Evolutionary conservation across 92 coral and sea anemone genomes (phyloP), one percentile per base, ranked within the genome.

Genomic region (Palythoa grandiflora): DNA sequence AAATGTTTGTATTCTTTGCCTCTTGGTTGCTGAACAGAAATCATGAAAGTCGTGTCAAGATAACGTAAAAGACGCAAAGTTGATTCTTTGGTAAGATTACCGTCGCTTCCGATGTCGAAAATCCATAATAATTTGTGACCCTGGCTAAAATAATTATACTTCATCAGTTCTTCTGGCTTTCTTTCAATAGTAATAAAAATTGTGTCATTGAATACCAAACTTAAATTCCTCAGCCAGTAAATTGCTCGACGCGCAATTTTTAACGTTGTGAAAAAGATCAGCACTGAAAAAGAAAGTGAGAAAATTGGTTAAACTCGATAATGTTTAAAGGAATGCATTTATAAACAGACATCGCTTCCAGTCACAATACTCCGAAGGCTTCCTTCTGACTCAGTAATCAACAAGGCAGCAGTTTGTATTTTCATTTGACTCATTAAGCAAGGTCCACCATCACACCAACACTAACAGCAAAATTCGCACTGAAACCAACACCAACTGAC

Each of bases 241-340:
- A 80, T 80, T 3, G 35, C 14, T 6, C 19, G 75, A 12, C 85
- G 85, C 40, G 85, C 40, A 19, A 63, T 57, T 2, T 3, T 21
- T 0, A 80, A 5, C 37, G 57, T 12, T 61, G 85, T 63, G 38
- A 80, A 21, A 50, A 80, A 80, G 39, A 80, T 17, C 59, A 80
- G 38, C 63, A 80, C 85, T 80, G 74, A 44, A 79, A 60, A 36
- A 35, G 6, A 65, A 35, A 47, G 40, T 5, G 50, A 28, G 12
- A 76, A 47, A 76, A 36, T 5, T 16, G 37, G 20, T 17, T 63
- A n/a, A 20, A 63, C 9, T 63, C 28, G 28, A 28, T 17, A 17
- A 19, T 5, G 9, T 1, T 6, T 7, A 19, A 63, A 19, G 28
- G 61, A 13, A 15, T 40, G 47, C 47, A 40, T 40, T 2, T 40